These are phyloP conservation scores for Galendromus occidentalis DNA, from an alignment of 1,140 invertebrate genomes.

Conservation along the genomic window DNA sequence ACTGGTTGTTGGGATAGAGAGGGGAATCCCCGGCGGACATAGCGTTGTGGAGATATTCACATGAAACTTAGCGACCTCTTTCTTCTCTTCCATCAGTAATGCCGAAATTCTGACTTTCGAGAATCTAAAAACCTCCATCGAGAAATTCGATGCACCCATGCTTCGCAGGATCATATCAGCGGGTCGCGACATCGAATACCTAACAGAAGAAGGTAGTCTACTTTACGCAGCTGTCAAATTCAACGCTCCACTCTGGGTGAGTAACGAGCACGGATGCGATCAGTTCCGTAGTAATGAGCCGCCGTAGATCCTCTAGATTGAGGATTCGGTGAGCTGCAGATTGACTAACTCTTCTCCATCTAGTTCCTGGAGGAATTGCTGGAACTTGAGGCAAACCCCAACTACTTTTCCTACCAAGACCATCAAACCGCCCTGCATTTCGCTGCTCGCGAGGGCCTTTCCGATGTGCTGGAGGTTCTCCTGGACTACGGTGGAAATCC, in stretches of 20 bases:
- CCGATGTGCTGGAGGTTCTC: not conserved
- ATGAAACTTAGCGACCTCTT: too few relatives aligned
- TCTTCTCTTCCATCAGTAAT: not conserved
- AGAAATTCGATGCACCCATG: not conserved
- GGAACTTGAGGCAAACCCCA: not conserved
- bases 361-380: not conserved
- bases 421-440: not conserved
- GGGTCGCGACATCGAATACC: not conserved
- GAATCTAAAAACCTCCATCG: not conserved
- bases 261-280: too few relatives aligned
- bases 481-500: not conserved
- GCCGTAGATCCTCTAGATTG: too few relatives aligned
- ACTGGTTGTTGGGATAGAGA: too few relatives aligned
- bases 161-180: not conserved
- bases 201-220: not conserved
- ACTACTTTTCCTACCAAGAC: conserved; percentile 4
- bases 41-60: too few relatives aligned
- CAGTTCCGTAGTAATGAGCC: too few relatives aligned
- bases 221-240: not conserved
- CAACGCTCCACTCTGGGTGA: not conserved
- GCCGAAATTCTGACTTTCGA: not conserved
- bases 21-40: too few relatives aligned
- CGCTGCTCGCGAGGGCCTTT: not conserved
- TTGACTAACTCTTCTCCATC: too few relatives aligned
- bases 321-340: too few relatives aligned